Conservation (phyloP, 2,113 vertebrate species). For the Misgurnus mizolepis region DNA sequence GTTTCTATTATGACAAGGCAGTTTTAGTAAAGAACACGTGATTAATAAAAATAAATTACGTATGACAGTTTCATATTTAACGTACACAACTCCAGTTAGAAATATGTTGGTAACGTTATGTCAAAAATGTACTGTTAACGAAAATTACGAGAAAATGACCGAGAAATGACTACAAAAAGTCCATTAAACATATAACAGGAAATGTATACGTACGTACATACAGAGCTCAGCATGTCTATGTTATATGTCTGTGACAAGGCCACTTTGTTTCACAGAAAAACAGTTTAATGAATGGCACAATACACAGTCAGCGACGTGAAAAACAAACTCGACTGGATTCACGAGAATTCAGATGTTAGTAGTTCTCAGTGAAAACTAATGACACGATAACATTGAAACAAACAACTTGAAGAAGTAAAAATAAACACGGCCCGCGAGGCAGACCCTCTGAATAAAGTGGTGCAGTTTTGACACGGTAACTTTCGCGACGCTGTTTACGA, state of each 20-base stretch:
- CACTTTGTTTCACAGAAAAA: background rate
- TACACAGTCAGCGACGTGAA: background rate
- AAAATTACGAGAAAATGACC: background rate
- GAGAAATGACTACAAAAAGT: too few relatives aligned
- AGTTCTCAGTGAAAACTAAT: background rate
- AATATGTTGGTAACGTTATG: background rate
- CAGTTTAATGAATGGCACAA: constrained; percentile 6
- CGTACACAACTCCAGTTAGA: background rate
- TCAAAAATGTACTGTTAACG: background rate
- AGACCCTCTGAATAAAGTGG: background rate
- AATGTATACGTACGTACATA: too few relatives aligned
- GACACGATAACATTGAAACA: background rate
- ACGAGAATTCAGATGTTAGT: background rate
- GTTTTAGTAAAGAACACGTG: too few relatives aligned
- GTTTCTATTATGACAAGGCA: too few relatives aligned
- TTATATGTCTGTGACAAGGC: background rate
- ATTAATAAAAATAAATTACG: background rate
- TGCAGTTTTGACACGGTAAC: background rate
- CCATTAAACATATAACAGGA: too few relatives aligned
- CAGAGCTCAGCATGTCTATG: too few relatives aligned
- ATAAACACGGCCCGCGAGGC: background rate
- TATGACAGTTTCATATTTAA: too few relatives aligned
- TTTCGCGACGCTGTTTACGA: constrained; percentile 2
- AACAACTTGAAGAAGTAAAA: background rate
- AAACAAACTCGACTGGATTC: background rate